Percentiles rank a stretch among this genome's conserved stretches.
Conservation (phyloP, 2,888 invertebrate species). For the Nemurella pictetii region DNA sequence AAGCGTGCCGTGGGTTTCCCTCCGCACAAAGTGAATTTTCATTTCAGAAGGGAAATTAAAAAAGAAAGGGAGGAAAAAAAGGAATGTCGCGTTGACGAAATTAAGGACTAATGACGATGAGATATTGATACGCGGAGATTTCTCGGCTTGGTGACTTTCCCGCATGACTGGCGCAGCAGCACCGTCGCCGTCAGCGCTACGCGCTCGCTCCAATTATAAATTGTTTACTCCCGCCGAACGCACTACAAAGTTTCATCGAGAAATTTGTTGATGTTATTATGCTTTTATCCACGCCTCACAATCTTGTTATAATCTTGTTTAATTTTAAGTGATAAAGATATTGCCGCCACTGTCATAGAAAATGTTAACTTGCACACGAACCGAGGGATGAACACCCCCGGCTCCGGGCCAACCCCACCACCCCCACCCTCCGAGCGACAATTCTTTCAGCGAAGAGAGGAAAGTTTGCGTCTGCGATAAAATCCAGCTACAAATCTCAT, state of each 20-base stretch:
- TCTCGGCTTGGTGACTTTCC: not conserved
- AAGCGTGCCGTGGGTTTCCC: too few species aligned
- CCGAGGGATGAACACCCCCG: not conserved
- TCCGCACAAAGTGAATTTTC: not conserved
- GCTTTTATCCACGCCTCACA: not conserved
- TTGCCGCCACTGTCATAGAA: not conserved
- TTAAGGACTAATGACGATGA: not conserved
- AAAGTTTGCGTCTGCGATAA: not conserved
- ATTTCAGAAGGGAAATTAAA: not conserved
- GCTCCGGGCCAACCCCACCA: not conserved
- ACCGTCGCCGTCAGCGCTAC: not conserved
- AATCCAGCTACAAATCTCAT: slow-evolving; percentile 21
- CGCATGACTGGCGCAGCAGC: not conserved
- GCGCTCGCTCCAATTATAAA: not conserved
- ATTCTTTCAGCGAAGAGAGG: not conserved
- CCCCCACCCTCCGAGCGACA: not conserved
- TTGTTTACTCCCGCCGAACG: not conserved
- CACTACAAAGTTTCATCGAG: not conserved
- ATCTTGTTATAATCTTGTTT: not conserved
- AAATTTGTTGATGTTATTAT: not conserved
- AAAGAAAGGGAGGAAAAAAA: not conserved
- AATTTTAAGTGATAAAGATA: not conserved
- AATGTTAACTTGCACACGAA: not conserved
- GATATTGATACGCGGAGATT: not conserved
- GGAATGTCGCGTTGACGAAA: not conserved